Evolutionary conservation across 92 coral and sea anemone genomes (phyloP).

Genomic region (Siderastrea radians): DNA sequence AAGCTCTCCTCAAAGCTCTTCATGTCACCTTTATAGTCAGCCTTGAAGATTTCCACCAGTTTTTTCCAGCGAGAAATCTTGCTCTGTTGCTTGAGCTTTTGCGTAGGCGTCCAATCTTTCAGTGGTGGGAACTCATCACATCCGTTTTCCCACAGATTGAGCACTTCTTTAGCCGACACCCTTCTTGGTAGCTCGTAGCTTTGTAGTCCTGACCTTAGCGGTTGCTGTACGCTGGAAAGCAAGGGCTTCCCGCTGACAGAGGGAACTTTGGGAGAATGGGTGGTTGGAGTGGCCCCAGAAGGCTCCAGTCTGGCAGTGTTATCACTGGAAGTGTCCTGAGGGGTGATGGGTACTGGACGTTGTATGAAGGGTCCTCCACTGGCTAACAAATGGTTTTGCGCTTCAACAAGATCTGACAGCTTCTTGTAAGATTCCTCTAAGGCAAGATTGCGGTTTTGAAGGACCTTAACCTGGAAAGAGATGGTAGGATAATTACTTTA

Average conservation of each 20-base stretch:
- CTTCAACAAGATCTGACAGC: conserved; percentile 94
- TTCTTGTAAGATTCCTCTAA: conserved; percentile 94
- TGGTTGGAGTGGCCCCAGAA: conserved; percentile 12
- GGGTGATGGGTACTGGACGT: conserved; percentile 63
- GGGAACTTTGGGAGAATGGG: conserved; percentile 29
- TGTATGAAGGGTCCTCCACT: conserved; percentile 88
- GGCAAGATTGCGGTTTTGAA: conserved; percentile 89
- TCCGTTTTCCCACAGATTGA: conserved; percentile 96
- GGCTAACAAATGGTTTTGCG: conserved; percentile 93
- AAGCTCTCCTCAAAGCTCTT: conserved; percentile 88
- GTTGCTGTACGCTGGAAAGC: conserved; percentile 4
- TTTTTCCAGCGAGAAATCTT: conserved; percentile 91
- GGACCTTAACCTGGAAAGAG: conserved; percentile 61
- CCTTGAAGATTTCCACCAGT: conserved; percentile 91
- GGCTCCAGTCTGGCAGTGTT: conserved; percentile 27
- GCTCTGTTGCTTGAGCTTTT: conserved; percentile 91
- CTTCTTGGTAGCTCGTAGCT: conserved; percentile 87
- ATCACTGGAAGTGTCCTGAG: conserved; percentile 36
- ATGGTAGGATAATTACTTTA: neutral
- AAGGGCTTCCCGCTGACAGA: conserved; percentile 27
- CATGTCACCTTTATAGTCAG: conserved; percentile 89
- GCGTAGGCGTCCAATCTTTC: conserved; percentile 96
- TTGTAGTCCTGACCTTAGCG: conserved; percentile 20
- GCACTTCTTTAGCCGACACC: conserved; percentile 93
- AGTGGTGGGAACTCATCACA: conserved; percentile 93